A percentile compares a stretch with the other conserved stretches of the same genome.
These are phyloP conservation scores for Hypena proboscidalis DNA, from an alignment of 2,888 invertebrate species.

Conservation along the genomic window DNA sequence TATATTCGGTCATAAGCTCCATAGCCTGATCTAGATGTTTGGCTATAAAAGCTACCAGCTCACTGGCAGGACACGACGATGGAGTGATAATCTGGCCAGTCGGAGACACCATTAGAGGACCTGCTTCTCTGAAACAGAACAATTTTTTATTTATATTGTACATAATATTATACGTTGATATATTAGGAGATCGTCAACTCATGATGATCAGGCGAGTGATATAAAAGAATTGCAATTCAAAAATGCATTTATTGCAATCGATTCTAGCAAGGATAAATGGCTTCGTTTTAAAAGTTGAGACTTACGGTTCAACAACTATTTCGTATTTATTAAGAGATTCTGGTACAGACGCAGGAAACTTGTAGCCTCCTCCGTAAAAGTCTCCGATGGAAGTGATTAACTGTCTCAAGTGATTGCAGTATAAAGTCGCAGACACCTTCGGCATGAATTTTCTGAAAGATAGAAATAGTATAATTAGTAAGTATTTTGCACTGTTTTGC, in stretches of 20 bases:
- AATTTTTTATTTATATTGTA: neutral
- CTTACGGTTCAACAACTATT: conserved; percentile 95
- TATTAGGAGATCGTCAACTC: no score
- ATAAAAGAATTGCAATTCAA: no score
- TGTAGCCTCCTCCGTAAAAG: conserved; percentile 78
- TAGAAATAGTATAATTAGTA: no score
- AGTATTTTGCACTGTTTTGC: no score
- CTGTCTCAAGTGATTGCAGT: conserved; percentile 93
- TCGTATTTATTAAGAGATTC: conserved; percentile 89
- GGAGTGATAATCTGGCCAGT: conserved; percentile 97
- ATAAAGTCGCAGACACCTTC: conserved; percentile 93
- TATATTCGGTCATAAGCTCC: conserved; percentile 89
- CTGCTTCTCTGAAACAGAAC: conserved; percentile 90
- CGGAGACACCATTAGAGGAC: conserved; percentile 96
- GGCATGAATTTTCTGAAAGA: conserved; percentile 96
- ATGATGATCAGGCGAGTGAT: no score
- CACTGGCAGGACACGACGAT: conserved; percentile 94
- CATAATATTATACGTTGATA: no score
- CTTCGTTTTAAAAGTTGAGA: conserved; percentile 32
- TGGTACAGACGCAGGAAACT: conserved; percentile 91
- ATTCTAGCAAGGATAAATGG: no score
- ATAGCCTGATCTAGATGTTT: conserved; percentile 91
- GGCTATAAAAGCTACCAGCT: conserved; percentile 93
- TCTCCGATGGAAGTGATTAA: conserved; percentile 94
- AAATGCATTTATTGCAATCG: no score